Percentiles rank a stretch among this genome's conserved stretches.
Conservation (phyloP, 2,797 vertebrate species). For the Chelonia mydas region DNA sequence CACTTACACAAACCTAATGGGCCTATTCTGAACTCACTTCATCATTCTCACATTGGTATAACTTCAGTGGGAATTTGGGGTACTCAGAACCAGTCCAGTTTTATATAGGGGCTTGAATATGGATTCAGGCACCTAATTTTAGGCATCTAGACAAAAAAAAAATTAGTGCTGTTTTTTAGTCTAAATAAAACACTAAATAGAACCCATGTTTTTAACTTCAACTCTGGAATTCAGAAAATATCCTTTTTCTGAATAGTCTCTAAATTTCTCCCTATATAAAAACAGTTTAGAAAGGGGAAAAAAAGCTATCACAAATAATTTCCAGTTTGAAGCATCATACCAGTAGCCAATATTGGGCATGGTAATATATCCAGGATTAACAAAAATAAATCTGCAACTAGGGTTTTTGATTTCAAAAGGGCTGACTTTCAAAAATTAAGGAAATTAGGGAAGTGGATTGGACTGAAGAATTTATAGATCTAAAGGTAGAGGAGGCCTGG, state of each 20-base stretch:
- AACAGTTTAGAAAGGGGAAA: not conserved
- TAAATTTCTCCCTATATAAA: not conserved
- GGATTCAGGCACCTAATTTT: not conserved
- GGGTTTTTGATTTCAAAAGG: too few relatives aligned
- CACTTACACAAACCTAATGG: not conserved
- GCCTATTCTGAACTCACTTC: not conserved
- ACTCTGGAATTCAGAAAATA: not conserved
- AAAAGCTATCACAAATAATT: too few relatives aligned
- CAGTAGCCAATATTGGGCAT: too few relatives aligned
- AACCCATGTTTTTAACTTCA: not conserved
- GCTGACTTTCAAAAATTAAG: too few relatives aligned
- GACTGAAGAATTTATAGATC: too few relatives aligned
- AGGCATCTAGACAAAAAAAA: not conserved
- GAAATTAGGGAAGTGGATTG: too few relatives aligned
- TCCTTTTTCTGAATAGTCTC: not conserved
- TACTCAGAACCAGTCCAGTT: not conserved
- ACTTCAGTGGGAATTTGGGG: not conserved
- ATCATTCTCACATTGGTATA: not conserved
- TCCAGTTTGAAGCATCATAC: too few relatives aligned
- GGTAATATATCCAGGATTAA: too few relatives aligned
- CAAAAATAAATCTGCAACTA: too few relatives aligned
- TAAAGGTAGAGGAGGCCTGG: too few relatives aligned
- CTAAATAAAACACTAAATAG: slow-evolving; percentile 14
- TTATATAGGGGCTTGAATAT: not conserved
- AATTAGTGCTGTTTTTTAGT: not conserved